Evolutionary conservation across 2,888 invertebrate genomes (phyloP).

Genomic region (Synanthedon formicaeformis): DNA sequence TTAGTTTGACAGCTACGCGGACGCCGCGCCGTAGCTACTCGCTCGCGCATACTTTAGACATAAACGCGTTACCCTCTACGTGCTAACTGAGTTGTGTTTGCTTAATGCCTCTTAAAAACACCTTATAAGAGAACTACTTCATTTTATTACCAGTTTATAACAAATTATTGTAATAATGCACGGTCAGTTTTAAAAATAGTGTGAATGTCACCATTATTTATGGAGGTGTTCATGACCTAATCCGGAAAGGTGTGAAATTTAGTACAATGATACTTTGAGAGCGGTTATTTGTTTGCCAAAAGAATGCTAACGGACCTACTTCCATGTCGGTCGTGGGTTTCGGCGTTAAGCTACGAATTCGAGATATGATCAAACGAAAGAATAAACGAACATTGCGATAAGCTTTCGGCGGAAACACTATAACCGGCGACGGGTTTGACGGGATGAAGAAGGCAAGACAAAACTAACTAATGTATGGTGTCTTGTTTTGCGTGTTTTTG

Average conservation of each 20-base stretch:
- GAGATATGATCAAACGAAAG: conserved; percentile 26
- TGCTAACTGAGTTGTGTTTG: neutral
- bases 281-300: conserved; percentile 41
- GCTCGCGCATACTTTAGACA: conserved; percentile 30
- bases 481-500: too few relatives aligned
- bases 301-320: conserved; percentile 49
- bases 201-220: too few relatives aligned
- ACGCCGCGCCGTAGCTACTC: conserved; percentile 12
- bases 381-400: conserved; percentile 22
- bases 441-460: too few relatives aligned
- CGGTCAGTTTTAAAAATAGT: too few relatives aligned
- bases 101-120: neutral
- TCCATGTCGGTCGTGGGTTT: conserved; percentile 31
- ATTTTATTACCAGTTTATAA: neutral
- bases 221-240: too few relatives aligned
- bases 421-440: too few relatives aligned
- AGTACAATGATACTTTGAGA: conserved; percentile 33
- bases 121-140: neutral
- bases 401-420: neutral
- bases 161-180: too few relatives aligned
- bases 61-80: conserved; percentile 33
- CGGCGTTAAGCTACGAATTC: conserved; percentile 15
- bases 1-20: neutral
- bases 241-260: conserved; percentile 37
- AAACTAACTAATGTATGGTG: too few relatives aligned